Percentiles rank a stretch among this genome's conserved stretches.
Evolutionary conservation across 2,113 vertebrate genomes (phyloP).

Genomic region (Alouatta palliata): DNA sequence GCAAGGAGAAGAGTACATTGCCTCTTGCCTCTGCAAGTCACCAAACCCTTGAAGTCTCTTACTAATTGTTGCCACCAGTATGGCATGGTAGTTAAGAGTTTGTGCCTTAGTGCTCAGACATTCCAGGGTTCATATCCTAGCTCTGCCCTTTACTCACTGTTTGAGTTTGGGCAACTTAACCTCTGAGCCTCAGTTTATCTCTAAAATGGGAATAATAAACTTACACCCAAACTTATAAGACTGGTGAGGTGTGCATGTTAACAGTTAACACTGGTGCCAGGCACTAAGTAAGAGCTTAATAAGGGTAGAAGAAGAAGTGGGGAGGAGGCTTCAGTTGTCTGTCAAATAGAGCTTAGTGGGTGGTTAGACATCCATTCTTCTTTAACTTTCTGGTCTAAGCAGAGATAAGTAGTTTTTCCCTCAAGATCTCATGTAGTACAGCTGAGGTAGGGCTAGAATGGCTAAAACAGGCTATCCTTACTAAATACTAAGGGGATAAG

Average conservation of each 20-base stretch:
- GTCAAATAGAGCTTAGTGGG: neutral
- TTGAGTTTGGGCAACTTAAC: conserved; percentile 8
- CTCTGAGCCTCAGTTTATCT: neutral
- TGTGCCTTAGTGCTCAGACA: neutral
- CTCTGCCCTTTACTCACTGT: neutral
- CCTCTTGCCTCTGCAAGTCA: neutral
- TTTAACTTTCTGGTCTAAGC: neutral
- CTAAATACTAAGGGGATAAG: neutral
- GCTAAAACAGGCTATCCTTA: conserved; percentile 6
- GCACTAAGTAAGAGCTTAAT: neutral
- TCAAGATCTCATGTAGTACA: neutral
- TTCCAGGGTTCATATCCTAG: neutral
- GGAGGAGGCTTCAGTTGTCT: neutral
- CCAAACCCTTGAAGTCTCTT: conserved; percentile 11
- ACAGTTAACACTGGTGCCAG: conserved; percentile 5
- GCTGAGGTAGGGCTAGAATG: neutral
- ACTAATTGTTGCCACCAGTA: neutral
- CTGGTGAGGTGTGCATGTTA: neutral
- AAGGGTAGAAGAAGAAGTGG: neutral
- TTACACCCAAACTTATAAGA: neutral
- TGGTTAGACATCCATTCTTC: neutral
- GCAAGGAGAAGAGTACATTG: neutral
- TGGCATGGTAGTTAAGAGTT: neutral
- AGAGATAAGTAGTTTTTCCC: neutral
- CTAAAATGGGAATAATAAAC: neutral